Conservation (phyloP, 2,113 vertebrate genomes). For the Mastomys coucha region DNA sequence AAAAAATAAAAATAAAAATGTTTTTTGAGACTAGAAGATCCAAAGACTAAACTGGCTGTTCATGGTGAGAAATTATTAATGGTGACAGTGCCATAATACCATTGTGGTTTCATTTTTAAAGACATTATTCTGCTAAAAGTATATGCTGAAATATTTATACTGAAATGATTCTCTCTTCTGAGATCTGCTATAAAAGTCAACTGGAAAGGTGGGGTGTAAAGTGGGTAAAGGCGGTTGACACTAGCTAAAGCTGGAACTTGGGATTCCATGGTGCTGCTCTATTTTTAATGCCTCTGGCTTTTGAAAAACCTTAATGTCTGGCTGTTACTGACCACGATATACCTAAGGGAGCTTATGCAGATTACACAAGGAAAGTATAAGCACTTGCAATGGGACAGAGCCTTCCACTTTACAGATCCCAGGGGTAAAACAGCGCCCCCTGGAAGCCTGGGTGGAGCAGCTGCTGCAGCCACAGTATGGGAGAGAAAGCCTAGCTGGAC, state of each 20-base stretch:
- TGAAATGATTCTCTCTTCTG: background rate
- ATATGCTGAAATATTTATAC: constrained; percentile 15
- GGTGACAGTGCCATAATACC: background rate
- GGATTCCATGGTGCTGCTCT: background rate
- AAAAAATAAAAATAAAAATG: too few relatives aligned
- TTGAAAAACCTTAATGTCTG: background rate
- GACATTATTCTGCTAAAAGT: background rate
- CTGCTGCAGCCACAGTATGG: rapidly evolving
- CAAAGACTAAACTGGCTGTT: background rate
- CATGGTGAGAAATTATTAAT: background rate
- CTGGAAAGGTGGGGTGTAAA: too few relatives aligned
- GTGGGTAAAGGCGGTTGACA: background rate
- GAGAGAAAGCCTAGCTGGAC: background rate
- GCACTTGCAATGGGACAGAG: background rate
- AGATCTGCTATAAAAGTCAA: background rate
- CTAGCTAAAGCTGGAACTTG: background rate
- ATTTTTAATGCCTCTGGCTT: background rate
- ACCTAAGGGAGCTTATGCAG: background rate
- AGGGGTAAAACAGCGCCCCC: rapidly evolving
- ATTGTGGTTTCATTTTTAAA: background rate
- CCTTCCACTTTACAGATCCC: background rate
- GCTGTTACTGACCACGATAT: background rate
- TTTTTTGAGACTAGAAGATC: background rate
- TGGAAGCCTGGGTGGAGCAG: background rate
- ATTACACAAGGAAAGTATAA: background rate